Evolutionary conservation across 2,797 vertebrate genomes (phyloP).

Genomic region (Semotilus atromaculatus): DNA sequence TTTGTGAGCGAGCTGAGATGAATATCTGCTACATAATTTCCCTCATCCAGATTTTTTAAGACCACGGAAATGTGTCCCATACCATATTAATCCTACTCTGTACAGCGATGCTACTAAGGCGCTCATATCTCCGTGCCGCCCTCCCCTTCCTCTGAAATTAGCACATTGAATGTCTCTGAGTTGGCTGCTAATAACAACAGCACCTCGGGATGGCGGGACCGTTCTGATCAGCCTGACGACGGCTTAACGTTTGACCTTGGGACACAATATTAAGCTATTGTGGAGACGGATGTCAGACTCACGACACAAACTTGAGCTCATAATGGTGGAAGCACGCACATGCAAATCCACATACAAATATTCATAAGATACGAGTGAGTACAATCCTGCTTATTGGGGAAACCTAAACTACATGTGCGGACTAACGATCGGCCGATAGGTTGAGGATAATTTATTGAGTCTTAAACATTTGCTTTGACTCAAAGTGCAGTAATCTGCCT

Average conservation of each 20-base stretch:
- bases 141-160: constrained; percentile 59
- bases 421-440: constrained; percentile 6
- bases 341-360: constrained; percentile 41
- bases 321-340: constrained; percentile 54
- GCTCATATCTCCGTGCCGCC: constrained; percentile 63
- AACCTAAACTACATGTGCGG: background rate
- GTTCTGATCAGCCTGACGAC: constrained; percentile 48
- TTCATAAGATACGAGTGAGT: constrained; percentile 1
- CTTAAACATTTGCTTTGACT: constrained; percentile 48
- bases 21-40: constrained; percentile 66
- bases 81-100: constrained; percentile 71
- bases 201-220: constrained; percentile 50
- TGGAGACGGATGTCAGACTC: constrained; percentile 33
- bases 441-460: constrained; percentile 6
- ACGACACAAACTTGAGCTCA: constrained; percentile 56
- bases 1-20: constrained; percentile 62
- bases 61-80: constrained; percentile 72
- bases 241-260: constrained; percentile 65
- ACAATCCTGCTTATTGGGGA: constrained; percentile 10
- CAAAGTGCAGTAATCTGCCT: constrained; percentile 58
- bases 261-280: constrained; percentile 50
- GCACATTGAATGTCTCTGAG: constrained; percentile 61
- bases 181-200: constrained; percentile 60
- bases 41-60: constrained; percentile 65
- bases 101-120: constrained; percentile 67